Conservation (phyloP, 2,797 vertebrate genomes). For the Buceros bicornis region DNA sequence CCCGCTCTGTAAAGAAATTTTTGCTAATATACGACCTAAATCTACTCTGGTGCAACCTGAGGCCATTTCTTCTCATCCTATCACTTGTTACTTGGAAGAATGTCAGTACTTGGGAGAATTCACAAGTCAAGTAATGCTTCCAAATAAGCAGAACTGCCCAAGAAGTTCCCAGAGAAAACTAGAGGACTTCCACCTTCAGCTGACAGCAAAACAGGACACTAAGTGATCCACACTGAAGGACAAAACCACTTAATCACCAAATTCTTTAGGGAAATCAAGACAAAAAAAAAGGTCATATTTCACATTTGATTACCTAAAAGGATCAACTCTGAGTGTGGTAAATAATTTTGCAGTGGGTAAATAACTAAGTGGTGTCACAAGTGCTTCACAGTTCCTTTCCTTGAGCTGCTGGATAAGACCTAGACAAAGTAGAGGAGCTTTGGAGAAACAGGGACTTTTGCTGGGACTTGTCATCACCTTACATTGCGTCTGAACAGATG, state of each 20-base stretch:
- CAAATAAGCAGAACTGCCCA: neutral
- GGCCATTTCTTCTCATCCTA: no score
- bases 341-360: neutral
- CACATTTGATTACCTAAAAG: neutral
- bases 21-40: no score
- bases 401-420: neutral
- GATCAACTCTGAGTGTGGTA: neutral
- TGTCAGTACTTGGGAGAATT: no score
- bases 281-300: neutral
- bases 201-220: neutral
- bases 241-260: neutral
- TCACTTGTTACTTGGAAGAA: no score
- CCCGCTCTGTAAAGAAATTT: no score
- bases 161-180: neutral
- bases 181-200: neutral
- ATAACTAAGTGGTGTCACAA: neutral
- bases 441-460: neutral
- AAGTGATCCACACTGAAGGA: neutral
- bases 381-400: neutral
- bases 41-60: no score
- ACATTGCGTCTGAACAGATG: neutral
- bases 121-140: neutral
- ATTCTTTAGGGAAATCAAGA: neutral
- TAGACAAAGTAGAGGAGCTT: neutral
- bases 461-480: rapidly evolving